A percentile compares a stretch with the other conserved stretches of the same genome.
Conservation (phyloP, 2,888 invertebrate genomes). For the Drosophila greeni region DNA sequence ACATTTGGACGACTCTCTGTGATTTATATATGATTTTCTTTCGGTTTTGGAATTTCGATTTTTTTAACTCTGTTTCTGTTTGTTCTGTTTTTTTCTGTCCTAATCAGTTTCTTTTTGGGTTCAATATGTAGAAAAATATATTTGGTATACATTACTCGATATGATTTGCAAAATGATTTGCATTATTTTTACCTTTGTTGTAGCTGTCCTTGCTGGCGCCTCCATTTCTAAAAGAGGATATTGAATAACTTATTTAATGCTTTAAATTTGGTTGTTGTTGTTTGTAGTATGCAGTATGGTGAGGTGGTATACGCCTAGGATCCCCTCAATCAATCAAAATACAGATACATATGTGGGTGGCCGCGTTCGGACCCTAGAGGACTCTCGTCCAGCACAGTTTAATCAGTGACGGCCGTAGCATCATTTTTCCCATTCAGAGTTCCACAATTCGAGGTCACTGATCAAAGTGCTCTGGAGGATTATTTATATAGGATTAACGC, state of each 20-base stretch:
- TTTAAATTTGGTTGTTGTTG: conserved; percentile 58
- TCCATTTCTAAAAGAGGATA: conserved; percentile 85
- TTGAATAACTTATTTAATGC: conserved; percentile 78
- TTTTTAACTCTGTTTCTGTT: conserved; percentile 8
- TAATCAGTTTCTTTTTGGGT: conserved; percentile 39
- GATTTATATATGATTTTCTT: not conserved
- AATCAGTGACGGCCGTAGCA: conserved; percentile 1
- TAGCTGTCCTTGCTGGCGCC: conserved; percentile 96
- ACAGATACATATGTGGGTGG: conserved; percentile 17
- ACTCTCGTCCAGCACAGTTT: conserved; percentile 15
- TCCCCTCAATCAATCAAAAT: conserved; percentile 19
- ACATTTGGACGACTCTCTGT: conserved; percentile 13
- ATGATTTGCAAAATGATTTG: conserved; percentile 74
- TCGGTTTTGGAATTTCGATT: conserved; percentile 5
- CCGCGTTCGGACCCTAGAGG: not conserved
- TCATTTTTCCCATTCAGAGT: not conserved
- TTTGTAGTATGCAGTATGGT: conserved; percentile 60
- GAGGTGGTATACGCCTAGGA: conserved; percentile 35
- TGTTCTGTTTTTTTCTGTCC: conserved; percentile 19
- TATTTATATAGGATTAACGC: not conserved
- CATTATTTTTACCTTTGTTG: conserved; percentile 91
- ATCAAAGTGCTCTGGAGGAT: conserved; percentile 33
- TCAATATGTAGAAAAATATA: conserved; percentile 65
- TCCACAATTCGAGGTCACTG: conserved; percentile 14
- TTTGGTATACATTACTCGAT: conserved; percentile 77